Evolutionary conservation across 2,888 invertebrate species (phyloP).

Genomic region (Escarpia spicata): DNA sequence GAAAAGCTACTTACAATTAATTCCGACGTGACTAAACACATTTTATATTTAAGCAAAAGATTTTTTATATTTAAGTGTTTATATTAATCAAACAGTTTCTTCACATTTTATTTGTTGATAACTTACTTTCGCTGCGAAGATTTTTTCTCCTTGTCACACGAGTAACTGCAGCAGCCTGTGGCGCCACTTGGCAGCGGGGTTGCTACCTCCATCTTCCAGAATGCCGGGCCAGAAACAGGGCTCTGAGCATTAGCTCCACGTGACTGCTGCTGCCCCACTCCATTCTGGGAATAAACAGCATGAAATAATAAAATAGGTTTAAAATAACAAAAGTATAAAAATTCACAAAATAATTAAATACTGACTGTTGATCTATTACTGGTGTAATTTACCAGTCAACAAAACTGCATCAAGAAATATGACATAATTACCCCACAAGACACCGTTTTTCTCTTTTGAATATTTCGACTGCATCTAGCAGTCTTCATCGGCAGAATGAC

Average conservation of each 20-base stretch:
- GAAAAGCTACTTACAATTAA: neutral
- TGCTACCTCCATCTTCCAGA: neutral
- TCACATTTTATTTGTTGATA: neutral
- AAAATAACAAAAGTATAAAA: no score
- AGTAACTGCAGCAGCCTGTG: neutral
- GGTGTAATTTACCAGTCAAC: no score
- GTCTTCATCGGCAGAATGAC: no score
- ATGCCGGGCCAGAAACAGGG: neutral
- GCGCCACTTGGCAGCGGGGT: neutral
- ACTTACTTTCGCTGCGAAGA: conserved; percentile 2
- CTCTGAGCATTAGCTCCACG: neutral
- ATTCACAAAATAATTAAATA: no score
- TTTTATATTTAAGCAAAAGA: neutral
- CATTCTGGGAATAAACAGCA: neutral
- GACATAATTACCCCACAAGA: no score
- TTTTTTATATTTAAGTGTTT: neutral
- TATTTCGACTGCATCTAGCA: no score
- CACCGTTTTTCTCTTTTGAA: no score
- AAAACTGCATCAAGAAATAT: no score
- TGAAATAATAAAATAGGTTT: neutral
- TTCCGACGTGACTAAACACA: neutral
- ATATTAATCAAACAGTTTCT: neutral
- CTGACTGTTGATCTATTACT: no score
- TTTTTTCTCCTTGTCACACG: neutral
- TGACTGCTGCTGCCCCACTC: neutral